phyloP scores from a whole-genome alignment of 2,888 invertebrate genomes.

The Syritta pipiens region DNA sequence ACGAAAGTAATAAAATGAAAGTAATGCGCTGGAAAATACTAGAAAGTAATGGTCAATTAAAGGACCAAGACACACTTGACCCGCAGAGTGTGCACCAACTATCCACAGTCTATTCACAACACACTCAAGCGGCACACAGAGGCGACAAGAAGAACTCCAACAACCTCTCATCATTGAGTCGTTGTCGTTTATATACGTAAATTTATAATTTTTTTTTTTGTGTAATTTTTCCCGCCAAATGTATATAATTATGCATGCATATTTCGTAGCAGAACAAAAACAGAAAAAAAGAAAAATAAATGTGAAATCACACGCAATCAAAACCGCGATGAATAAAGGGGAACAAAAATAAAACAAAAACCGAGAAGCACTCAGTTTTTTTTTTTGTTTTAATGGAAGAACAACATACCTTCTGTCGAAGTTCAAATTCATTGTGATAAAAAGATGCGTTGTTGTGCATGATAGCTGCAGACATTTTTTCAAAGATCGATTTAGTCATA shows the following conservation, averaged over 20 bases:
- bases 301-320: conserved; percentile 49
- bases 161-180: too few relatives aligned
- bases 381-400: not conserved
- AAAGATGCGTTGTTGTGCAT: conserved; percentile 68
- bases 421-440: conserved; percentile 69
- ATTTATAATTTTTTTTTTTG: conserved; percentile 34
- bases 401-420: conserved; percentile 59
- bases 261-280: conserved; percentile 40
- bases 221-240: conserved; percentile 65
- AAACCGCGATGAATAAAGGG: conserved; percentile 29
- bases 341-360: conserved; percentile 8
- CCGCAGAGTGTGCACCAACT: too few relatives aligned
- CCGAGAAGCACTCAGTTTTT: too few relatives aligned
- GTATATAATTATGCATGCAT: conserved; percentile 65
- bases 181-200: too few relatives aligned
- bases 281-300: conserved; percentile 32
- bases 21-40: conserved; percentile 43
- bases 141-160: not conserved
- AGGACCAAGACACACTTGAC: too few relatives aligned
- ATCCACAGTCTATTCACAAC: too few relatives aligned
- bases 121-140: too few relatives aligned
- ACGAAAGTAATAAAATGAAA: conserved; percentile 61
- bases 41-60: conserved; percentile 51
- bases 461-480: conserved; percentile 68
- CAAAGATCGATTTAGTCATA: conserved; percentile 62